Conservation (phyloP, 2,113 vertebrate species). For the Brachirus orientalis region DNA sequence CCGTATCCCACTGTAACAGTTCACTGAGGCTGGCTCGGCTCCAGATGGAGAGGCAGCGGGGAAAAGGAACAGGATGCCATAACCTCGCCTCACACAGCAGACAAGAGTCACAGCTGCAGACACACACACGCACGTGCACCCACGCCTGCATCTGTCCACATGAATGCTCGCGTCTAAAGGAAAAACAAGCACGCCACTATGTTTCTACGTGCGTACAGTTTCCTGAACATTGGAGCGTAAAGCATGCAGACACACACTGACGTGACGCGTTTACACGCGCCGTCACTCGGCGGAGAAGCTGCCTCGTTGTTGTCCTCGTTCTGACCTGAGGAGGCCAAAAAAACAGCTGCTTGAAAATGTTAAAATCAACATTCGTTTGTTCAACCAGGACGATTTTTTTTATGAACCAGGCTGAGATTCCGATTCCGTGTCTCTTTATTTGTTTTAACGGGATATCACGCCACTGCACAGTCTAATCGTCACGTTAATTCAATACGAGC, state of each 20-base stretch:
- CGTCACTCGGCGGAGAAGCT: neutral
- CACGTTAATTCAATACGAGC: no score
- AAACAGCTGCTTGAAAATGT: no score
- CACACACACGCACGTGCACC: slow-evolving; percentile 29
- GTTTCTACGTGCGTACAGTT: neutral
- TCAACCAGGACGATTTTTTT: no score
- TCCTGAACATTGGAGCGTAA: neutral
- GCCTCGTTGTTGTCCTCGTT: no score
- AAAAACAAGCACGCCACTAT: neutral
- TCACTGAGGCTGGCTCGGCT: slow-evolving; percentile 57
- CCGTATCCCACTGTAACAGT: slow-evolving; percentile 60
- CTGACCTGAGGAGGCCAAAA: no score
- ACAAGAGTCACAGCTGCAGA: slow-evolving; percentile 70
- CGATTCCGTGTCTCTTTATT: no score
- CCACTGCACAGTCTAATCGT: no score
- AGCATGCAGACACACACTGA: neutral
- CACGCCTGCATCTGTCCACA: slow-evolving; percentile 54
- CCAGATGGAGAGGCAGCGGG: slow-evolving; percentile 66
- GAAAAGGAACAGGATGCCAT: slow-evolving; percentile 76
- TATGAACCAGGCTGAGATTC: no score
- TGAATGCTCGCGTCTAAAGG: slow-evolving; percentile 22
- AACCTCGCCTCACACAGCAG: slow-evolving; percentile 59
- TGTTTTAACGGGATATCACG: no score
- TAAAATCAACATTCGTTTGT: no score
- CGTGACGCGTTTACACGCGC: neutral